Evolutionary conservation across 1,140 invertebrate species (phyloP).

Genomic region (Anoplophora glabripennis): DNA sequence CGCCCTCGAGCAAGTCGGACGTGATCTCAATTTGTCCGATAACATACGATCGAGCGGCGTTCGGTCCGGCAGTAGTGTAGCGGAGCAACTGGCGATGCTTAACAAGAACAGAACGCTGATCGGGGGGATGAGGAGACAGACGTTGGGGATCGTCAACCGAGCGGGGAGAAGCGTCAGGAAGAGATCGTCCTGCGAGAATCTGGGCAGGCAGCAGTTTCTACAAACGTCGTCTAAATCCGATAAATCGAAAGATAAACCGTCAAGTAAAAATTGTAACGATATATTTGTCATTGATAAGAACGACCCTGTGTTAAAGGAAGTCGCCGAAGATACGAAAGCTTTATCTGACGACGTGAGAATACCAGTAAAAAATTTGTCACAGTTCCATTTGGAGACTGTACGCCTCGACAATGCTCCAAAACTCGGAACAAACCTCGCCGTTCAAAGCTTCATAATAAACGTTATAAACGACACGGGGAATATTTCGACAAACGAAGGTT

Average conservation of each 20-base stretch:
- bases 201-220: too few relatives aligned
- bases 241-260: too few relatives aligned
- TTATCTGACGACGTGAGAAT: neutral
- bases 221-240: too few relatives aligned
- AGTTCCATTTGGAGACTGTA: neutral
- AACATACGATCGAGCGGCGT: neutral
- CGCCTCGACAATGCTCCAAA: neutral
- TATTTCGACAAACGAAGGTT: too few relatives aligned
- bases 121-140: neutral
- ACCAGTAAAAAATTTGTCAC: neutral
- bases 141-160: neutral
- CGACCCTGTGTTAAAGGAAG: neutral
- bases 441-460: neutral
- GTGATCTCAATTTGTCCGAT: neutral
- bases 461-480: too few relatives aligned
- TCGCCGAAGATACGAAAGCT: neutral
- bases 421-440: neutral
- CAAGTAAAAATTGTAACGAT: too few relatives aligned
- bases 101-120: neutral
- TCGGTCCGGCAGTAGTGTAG: too few relatives aligned
- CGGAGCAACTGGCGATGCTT: neutral
- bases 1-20: neutral
- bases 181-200: too few relatives aligned
- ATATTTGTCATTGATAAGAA: conserved; percentile 5
- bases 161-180: too few relatives aligned